Evolutionary conservation across 2,113 vertebrate genomes (phyloP), one percentile per base, ranked within the genome.

Genomic region (Carassius auratus): DNA sequence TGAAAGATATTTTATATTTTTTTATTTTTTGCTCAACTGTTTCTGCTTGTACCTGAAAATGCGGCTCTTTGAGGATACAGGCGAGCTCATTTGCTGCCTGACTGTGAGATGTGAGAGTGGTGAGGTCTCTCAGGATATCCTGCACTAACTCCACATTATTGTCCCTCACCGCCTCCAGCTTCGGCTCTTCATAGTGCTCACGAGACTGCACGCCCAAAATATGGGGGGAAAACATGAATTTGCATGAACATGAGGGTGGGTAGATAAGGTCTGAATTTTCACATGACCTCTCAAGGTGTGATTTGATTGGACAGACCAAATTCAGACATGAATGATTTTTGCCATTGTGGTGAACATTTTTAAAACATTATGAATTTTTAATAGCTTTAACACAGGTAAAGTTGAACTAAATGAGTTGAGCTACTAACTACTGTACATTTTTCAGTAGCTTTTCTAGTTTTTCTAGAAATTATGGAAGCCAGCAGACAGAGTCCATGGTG

Each of bases 101-200:
- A 90, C 95, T 97, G 64, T 89, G 93, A 52, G 94, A 87, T 0
- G 92, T 88, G 84, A 97, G 93, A 1, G 93, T 95, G 0, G 93
- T 93, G 36, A 99, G 95, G 91, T 99, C 98, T 9, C 94, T 92
- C 42, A 99, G 96, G 92, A 99, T 98, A 86, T 99, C 98, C 95
- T 97, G 97, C 88, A 98, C 96, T 93, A 99, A 94, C 92, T 98
- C 97, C 92, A 99, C 59, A 62, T 99, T 99, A 91, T 98, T 96
- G 79, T 96, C 98, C 4, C 97, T 89, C 87, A 99, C 97, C 86
- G 97, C 98, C 91, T 99, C 97, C 88, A 99, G 94, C 87, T 96
- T 97, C 0, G 95, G 95, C 92, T 98, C 97, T 91, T 98, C 97
- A 87, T 97, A 95, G 19, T 93, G 92, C 91, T 99, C 97, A 0